These are phyloP conservation scores for Chloroceryle amazona DNA, from an alignment of 2,797 vertebrate genomes.

Conservation along the genomic window DNA sequence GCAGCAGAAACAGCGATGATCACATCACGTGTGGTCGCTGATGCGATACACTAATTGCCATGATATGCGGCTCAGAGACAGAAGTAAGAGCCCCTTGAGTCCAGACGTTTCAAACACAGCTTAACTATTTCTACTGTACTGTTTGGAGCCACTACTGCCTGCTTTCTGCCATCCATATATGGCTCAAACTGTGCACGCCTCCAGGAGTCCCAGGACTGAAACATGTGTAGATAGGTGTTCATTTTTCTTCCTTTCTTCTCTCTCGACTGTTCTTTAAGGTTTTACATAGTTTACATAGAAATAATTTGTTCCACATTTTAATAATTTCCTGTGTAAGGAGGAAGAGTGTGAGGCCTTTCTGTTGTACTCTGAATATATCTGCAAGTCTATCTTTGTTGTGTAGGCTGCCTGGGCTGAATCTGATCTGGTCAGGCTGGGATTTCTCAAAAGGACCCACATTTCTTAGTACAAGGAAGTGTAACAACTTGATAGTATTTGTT, in stretches of 20 bases:
- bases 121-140: not conserved
- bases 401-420: not conserved
- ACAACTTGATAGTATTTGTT: not conserved
- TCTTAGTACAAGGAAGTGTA: not conserved
- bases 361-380: not conserved
- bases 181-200: not conserved
- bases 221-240: not conserved
- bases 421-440: not conserved
- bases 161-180: not conserved
- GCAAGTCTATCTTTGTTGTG: not conserved
- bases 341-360: not conserved
- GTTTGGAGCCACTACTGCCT: not conserved
- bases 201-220: not conserved
- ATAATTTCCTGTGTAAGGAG: slow-evolving; percentile 12
- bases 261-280: not conserved
- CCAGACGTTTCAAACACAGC: not conserved
- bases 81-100: not conserved
- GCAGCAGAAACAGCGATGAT: not conserved
- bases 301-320: slow-evolving; percentile 35
- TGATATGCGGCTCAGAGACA: not conserved
- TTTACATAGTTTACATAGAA: slow-evolving; percentile 22
- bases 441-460: not conserved
- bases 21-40: not conserved
- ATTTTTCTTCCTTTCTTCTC: not conserved
- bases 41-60: not conserved